A percentile compares a stretch with the other conserved stretches of the same genome.
Evolutionary conservation across 2,888 invertebrate species (phyloP).

Genomic region (Epistrophe eligans): DNA sequence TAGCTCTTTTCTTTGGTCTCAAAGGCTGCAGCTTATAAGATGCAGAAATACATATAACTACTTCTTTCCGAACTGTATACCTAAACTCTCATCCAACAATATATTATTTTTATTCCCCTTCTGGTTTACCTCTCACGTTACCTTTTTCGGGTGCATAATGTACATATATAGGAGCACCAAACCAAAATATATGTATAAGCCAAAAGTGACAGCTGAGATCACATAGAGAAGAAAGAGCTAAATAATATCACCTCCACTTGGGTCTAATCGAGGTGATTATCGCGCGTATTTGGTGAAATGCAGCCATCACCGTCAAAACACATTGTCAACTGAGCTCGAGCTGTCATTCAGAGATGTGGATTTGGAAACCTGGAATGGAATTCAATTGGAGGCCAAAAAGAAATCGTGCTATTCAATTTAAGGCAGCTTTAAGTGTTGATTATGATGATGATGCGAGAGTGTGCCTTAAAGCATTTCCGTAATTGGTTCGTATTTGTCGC

Average conservation of each 20-base stretch:
- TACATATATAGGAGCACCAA: conserved; percentile 8
- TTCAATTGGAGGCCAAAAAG: conserved; percentile 32
- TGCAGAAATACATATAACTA: neutral
- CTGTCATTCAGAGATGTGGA: conserved; percentile 57
- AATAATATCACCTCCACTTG: conserved; percentile 61
- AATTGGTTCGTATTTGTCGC: conserved; percentile 69
- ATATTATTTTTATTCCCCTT: conserved; percentile 44
- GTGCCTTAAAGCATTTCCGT: conserved; percentile 62
- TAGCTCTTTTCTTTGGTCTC: conserved; percentile 15
- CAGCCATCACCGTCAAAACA: conserved; percentile 71
- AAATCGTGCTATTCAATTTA: conserved; percentile 60
- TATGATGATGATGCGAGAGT: conserved; percentile 47
- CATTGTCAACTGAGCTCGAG: conserved; percentile 68
- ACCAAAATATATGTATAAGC: neutral
- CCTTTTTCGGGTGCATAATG: conserved; percentile 45
- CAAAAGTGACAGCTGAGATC: conserved; percentile 18
- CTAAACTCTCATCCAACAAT: conserved; percentile 31
- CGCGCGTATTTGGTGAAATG: conserved; percentile 75
- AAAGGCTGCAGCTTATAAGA: conserved; percentile 2
- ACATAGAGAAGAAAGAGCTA: conserved; percentile 42
- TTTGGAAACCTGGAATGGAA: conserved; percentile 43
- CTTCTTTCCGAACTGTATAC: no score
- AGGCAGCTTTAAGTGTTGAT: conserved; percentile 55
- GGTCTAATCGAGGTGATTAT: conserved; percentile 73
- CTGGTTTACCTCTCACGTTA: conserved; percentile 38